These are phyloP conservation scores for Hydrotaea diabolus DNA, from an alignment of 2,888 invertebrate species.

Conservation along the genomic window DNA sequence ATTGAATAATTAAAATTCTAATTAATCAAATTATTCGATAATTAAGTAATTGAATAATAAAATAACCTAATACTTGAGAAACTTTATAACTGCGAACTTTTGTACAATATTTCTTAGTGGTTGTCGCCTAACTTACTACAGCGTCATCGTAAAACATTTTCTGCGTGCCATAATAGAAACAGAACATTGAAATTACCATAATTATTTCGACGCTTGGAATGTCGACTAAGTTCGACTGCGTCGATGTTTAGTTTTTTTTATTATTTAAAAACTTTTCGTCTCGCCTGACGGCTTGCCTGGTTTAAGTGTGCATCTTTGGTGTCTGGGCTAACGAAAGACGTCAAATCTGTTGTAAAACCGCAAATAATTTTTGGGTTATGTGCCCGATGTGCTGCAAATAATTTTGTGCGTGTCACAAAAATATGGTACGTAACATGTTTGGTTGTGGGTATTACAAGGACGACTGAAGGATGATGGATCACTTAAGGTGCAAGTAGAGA, in stretches of 20 bases:
- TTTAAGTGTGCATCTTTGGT: too few relatives aligned
- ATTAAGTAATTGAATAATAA: too few relatives aligned
- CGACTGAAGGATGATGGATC: background rate
- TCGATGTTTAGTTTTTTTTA: background rate
- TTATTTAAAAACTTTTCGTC: background rate
- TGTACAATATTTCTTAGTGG: too few relatives aligned
- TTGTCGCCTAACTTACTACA: background rate
- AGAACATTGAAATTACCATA: conserved; percentile 42
- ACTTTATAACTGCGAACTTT: too few relatives aligned
- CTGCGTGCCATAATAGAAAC: conserved; percentile 1
- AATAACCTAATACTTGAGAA: too few relatives aligned
- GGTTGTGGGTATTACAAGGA: background rate
- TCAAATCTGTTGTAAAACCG: conserved; percentile 49
- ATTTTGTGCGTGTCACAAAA: conserved; percentile 38
- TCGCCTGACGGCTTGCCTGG: background rate
- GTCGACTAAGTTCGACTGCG: background rate
- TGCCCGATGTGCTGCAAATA: conserved; percentile 35
- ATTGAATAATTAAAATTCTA: too few relatives aligned
- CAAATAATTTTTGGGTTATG: conserved; percentile 45
- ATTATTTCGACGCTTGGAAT: conserved; percentile 27
- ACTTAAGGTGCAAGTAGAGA: too few relatives aligned
- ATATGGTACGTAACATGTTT: conserved; percentile 38
- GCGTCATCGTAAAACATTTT: background rate
- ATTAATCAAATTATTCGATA: too few relatives aligned
- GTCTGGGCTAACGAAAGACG: background rate